Conservation (phyloP, 1,140 invertebrate genomes). For the Anthonomus grandis region DNA sequence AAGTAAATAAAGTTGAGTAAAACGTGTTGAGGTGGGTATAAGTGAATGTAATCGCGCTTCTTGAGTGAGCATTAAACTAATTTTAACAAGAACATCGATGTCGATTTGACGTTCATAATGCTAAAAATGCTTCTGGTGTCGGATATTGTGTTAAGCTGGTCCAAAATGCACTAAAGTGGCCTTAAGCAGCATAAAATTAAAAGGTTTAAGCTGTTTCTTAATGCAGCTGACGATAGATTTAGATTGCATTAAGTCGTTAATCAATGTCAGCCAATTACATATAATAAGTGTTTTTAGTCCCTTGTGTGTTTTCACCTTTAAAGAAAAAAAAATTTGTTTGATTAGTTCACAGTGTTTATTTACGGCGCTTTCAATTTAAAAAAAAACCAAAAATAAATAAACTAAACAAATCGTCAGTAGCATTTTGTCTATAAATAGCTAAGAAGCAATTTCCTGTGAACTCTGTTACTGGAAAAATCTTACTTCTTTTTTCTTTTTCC, state of each 20-base stretch:
- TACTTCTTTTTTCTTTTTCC: constrained; percentile 96
- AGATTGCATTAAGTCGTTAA: too few relatives aligned
- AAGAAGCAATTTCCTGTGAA: constrained; percentile 46
- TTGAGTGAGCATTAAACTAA: neutral
- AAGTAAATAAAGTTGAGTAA: constrained; percentile 14
- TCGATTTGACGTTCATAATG: constrained; percentile 7
- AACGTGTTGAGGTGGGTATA: constrained; percentile 16
- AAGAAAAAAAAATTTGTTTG: too few relatives aligned
- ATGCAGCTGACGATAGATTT: constrained; percentile 44
- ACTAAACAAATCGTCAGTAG: constrained; percentile 46
- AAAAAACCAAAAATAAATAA: too few relatives aligned
- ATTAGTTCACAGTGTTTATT: constrained; percentile 15
- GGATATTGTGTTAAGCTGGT: constrained; percentile 24
- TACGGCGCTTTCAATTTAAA: too few relatives aligned
- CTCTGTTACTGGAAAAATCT: constrained; percentile 55
- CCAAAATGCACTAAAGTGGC: constrained; percentile 26
- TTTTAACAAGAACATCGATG: neutral
- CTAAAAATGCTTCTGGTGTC: constrained; percentile 24
- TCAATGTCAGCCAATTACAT: too few relatives aligned
- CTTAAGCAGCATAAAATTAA: constrained; percentile 27
- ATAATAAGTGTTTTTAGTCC: too few relatives aligned
- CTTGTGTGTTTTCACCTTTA: too few relatives aligned
- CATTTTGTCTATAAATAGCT: constrained; percentile 37
- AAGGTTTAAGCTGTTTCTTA: constrained; percentile 21
- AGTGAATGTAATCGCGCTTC: constrained; percentile 15